Conservation (phyloP, 2,113 vertebrate genomes). For the Podarcis muralis region DNA sequence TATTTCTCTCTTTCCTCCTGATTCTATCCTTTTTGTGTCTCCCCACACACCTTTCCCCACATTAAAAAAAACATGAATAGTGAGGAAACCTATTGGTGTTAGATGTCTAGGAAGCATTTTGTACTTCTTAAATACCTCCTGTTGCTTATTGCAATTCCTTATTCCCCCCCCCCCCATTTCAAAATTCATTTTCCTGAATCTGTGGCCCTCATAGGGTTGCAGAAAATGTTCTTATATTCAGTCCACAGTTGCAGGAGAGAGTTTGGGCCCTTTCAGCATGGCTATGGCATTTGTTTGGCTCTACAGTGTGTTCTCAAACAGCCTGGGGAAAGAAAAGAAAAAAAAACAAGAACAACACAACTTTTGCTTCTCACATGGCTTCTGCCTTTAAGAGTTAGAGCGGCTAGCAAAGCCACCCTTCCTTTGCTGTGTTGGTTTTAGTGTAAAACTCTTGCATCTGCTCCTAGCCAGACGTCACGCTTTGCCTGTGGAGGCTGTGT, state of each 20-base stretch:
- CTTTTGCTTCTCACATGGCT: conserved; percentile 39
- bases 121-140: background rate
- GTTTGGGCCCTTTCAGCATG: conserved; percentile 46
- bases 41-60: background rate
- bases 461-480: background rate
- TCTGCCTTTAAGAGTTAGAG: conserved; percentile 44
- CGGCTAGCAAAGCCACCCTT: conserved; percentile 26
- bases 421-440: conserved; percentile 10
- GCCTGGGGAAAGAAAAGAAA: conserved; percentile 20
- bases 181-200: conserved; percentile 47
- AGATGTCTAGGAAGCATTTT: background rate
- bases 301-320: conserved; percentile 53
- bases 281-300: conserved; percentile 39
- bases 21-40: background rate
- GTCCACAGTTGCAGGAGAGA: conserved; percentile 45
- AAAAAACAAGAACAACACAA: too few relatives aligned
- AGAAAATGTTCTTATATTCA: conserved; percentile 37
- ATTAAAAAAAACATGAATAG: fast-evolving
- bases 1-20: background rate
- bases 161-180: background rate
- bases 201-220: conserved; percentile 48
- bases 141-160: background rate
- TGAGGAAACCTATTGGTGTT: background rate
- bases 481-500: conserved; percentile 13
- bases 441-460: background rate